A percentile compares a stretch with the other conserved stretches of the same genome.
These are phyloP conservation scores for Diabrotica balteata DNA, from an alignment of 2,888 invertebrate species.

Conservation along the genomic window DNA sequence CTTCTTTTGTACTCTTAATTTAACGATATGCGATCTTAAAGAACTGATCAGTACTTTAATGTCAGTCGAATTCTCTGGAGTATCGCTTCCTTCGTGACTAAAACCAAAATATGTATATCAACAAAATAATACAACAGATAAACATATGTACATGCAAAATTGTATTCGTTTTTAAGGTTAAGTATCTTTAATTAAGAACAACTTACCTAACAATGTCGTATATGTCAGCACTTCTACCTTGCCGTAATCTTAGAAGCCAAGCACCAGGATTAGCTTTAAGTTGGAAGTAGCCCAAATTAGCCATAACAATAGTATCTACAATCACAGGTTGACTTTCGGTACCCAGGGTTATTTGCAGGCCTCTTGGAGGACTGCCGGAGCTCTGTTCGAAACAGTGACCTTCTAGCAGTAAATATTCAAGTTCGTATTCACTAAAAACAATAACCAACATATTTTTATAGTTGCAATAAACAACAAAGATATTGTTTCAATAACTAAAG, in stretches of 20 bases:
- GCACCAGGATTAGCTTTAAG: conserved; percentile 97
- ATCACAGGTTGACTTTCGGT: conserved; percentile 78
- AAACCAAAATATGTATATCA: conserved; percentile 28
- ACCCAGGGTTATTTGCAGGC: conserved; percentile 94
- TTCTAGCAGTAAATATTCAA: conserved; percentile 93
- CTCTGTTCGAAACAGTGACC: conserved; percentile 95
- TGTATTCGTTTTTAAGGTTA: no score
- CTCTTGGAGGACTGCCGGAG: conserved; percentile 92
- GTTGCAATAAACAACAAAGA: no score
- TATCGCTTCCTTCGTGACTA: conserved; percentile 81
- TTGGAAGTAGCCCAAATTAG: conserved; percentile 98
- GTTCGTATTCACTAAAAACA: conserved; percentile 84
- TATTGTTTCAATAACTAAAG: no score
- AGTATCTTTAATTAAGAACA: not conserved
- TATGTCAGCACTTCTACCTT: conserved; percentile 93
- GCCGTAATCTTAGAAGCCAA: conserved; percentile 87
- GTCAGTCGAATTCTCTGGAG: conserved; percentile 71
- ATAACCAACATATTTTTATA: not conserved
- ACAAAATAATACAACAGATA: no score
- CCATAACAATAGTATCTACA: conserved; percentile 99
- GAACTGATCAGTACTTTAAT: conserved; percentile 83
- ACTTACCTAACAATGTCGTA: conserved; percentile 84
- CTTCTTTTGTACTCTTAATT: conserved; percentile 89
- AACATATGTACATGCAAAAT: no score
- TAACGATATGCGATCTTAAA: conserved; percentile 89